A percentile compares a stretch with the other conserved stretches of the same genome.
Conservation (phyloP, 2,888 invertebrate species). For the Polyommatus icarus region DNA sequence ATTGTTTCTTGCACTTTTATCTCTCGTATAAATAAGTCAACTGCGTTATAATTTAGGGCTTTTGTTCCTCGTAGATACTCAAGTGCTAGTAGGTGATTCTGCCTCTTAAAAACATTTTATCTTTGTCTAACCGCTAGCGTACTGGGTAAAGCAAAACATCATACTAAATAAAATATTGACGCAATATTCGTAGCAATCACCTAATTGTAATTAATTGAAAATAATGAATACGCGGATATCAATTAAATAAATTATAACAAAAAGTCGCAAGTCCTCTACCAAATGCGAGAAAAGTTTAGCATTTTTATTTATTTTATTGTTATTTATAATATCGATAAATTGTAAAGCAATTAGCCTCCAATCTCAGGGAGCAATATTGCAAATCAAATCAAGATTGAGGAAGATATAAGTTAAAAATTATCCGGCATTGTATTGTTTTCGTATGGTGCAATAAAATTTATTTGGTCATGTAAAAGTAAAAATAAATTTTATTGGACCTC, state of each 20-base stretch:
- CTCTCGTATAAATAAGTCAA: not conserved
- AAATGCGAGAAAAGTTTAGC: not conserved
- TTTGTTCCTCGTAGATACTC: not conserved
- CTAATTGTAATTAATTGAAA: not conserved
- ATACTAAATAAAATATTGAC: not conserved
- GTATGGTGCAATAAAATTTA: slow-evolving; percentile 49
- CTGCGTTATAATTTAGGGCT: not conserved
- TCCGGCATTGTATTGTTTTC: slow-evolving; percentile 58
- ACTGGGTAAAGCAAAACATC: too few relatives aligned
- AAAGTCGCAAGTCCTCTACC: slow-evolving; percentile 1
- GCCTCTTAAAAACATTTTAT: not conserved
- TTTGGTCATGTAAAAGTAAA: too few relatives aligned
- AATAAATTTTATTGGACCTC: too few relatives aligned
- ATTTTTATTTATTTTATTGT: slow-evolving; percentile 25
- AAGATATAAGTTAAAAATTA: slow-evolving; percentile 71
- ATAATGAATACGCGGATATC: not conserved
- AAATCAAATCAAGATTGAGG: slow-evolving; percentile 71
- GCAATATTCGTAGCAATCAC: not conserved
- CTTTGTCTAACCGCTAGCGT: too few relatives aligned
- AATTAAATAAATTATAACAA: not conserved
- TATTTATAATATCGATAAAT: slow-evolving; percentile 54
- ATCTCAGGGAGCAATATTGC: slow-evolving; percentile 59
- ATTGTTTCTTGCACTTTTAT: slow-evolving; percentile 29
- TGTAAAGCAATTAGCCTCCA: slow-evolving; percentile 57
- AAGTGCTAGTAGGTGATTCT: not conserved